Conservation (phyloP, 2,113 vertebrate genomes). For the Pionites leucogaster region DNA sequence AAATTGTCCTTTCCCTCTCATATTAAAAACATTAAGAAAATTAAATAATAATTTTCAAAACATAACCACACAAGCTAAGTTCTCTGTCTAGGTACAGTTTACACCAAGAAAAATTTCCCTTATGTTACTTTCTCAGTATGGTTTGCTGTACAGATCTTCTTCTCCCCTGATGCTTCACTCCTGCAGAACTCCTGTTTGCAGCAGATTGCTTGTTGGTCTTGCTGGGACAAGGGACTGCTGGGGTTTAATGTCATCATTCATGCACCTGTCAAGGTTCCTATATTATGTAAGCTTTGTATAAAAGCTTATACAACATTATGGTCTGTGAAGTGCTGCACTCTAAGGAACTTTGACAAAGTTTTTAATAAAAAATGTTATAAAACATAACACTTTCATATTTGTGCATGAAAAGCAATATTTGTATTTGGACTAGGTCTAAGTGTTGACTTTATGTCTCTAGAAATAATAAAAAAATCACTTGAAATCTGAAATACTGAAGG, state of each 20-base stretch:
- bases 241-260: not conserved
- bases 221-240: not conserved
- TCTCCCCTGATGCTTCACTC: not conserved
- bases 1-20: not conserved
- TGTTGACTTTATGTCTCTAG: not conserved
- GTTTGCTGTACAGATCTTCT: not conserved
- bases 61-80: not conserved
- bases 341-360: not conserved
- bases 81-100: not conserved
- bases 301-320: not conserved
- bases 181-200: not conserved
- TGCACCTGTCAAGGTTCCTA: not conserved
- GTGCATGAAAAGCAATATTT: not conserved
- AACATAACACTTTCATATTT: not conserved
- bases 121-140: not conserved
- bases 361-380: not conserved
- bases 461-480: not conserved
- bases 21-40: not conserved
- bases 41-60: not conserved
- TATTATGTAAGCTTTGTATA: not conserved
- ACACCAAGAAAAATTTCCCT: not conserved
- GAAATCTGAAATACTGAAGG: not conserved
- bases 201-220: not conserved
- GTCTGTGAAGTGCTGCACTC: not conserved
- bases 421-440: not conserved